Evolutionary conservation across 2,888 invertebrate species (phyloP), one percentile per base, ranked within the genome.

Genomic region (Rutpela maculata): DNA sequence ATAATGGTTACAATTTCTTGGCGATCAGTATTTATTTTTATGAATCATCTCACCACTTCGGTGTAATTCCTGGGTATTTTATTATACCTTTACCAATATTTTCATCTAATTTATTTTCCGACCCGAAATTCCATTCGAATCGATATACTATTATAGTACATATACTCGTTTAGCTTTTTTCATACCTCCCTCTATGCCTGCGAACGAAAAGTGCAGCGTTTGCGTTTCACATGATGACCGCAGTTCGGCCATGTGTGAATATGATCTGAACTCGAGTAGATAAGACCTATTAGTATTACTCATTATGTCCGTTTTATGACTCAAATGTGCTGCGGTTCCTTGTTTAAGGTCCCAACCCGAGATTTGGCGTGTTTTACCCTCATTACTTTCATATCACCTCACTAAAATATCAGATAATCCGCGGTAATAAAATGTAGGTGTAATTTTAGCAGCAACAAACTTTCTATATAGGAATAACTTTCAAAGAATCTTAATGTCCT

Each of bases 301-400:
- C 87, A 86, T 87, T 85, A 86, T 82, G 84, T 82, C 85, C 83
- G 82, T 82, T 86, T 86, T 86, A 87, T 84, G 85, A 85, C 84
- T 82, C 73, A 74, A 76, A 80, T 80, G 76, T 80, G 78, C 78
- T 72, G 72, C 63, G 72, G 59, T 63, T 63, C 62, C 78, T 75
- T 76, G 80, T 78, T 80, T 74, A 75, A 80, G 82, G 76, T 76
- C 70, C 78, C 71, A 62, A 67, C 76, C 69, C 70, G 76, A 66
- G 69, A 71, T 50, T 73, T 73, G 57, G 22, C 65, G 43, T 78
- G 66, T 66, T 73, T 73, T 67, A 73, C 76, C 57, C 59, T 73
- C 63, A 70, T 75, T 75, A 75, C 69, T 65, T 69, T 62, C 50
- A 65, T 75, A 75, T 75, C 75, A 75, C 68, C 56, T 67, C 67